Percentiles rank a stretch among this genome's conserved stretches.
These are phyloP conservation scores for Tauraco hartlaubi DNA, from an alignment of 2,797 vertebrate species.

Conservation along the genomic window DNA sequence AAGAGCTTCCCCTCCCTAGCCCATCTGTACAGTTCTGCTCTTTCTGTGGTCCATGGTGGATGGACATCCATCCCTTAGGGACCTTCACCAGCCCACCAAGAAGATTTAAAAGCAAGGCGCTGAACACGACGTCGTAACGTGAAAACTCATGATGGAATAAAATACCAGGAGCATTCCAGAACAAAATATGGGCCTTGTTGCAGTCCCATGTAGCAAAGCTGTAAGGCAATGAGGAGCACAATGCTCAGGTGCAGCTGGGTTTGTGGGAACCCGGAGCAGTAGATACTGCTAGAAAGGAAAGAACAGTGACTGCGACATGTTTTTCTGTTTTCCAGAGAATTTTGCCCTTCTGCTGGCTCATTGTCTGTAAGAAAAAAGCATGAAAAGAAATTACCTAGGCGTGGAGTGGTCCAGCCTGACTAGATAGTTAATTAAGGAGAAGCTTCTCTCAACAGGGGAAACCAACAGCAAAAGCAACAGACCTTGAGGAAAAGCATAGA, in stretches of 20 bases:
- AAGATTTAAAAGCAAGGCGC: too few relatives aligned
- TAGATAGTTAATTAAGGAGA: not conserved
- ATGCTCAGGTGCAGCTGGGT: accelerated
- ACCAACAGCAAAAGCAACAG: not conserved
- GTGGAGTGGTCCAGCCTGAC: not conserved
- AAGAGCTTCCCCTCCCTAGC: not conserved
- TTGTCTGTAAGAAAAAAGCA: not conserved
- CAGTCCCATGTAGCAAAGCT: not conserved
- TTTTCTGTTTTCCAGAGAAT: not conserved
- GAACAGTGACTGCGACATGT: not conserved
- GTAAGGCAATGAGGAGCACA: not conserved
- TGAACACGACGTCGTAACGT: not conserved
- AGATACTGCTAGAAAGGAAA: not conserved
- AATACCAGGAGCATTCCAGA: accelerated
- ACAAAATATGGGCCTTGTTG: not conserved
- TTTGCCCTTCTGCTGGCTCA: not conserved
- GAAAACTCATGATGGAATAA: accelerated
- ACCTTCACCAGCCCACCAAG: not conserved
- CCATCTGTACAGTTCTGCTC: not conserved
- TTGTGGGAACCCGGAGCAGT: not conserved
- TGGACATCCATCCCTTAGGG: not conserved
- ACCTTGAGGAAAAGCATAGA: not conserved
- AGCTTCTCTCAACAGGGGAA: not conserved
- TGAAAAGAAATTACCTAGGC: not conserved
- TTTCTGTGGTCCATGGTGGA: not conserved